Evolutionary conservation across 2,797 vertebrate genomes (phyloP).

Genomic region (Malurus splendens): DNA sequence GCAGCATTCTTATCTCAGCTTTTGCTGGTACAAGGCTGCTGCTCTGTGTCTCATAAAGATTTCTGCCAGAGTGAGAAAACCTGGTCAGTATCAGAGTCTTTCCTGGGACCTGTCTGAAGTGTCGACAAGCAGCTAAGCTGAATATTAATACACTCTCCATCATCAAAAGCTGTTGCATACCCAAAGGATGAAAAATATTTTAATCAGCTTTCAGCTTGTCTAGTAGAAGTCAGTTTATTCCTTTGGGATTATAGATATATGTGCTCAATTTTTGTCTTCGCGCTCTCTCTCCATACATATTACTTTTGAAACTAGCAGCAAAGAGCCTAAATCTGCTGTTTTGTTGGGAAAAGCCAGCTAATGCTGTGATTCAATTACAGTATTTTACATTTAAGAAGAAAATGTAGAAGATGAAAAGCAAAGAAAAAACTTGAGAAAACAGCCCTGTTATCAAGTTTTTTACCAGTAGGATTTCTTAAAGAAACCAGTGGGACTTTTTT

Average conservation of each 20-base stretch:
- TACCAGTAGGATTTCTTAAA: background rate
- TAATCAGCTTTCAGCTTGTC: constrained; percentile 76
- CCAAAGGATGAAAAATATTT: constrained; percentile 78
- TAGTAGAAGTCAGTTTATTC: constrained; percentile 68
- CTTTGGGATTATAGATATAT: constrained; percentile 62
- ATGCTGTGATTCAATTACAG: constrained; percentile 45
- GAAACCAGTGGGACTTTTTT: background rate
- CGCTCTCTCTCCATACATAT: background rate
- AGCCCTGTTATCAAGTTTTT: background rate
- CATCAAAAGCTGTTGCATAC: constrained; percentile 78
- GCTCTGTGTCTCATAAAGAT: constrained; percentile 61
- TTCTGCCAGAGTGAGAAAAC: constrained; percentile 68
- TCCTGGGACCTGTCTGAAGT: constrained; percentile 72
- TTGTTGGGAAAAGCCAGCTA: constrained; percentile 26
- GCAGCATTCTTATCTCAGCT: constrained; percentile 53
- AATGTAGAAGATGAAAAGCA: background rate
- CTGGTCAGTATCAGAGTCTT: constrained; percentile 72
- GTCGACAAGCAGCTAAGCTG: constrained; percentile 71
- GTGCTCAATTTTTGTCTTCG: constrained; percentile 58
- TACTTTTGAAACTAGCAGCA: constrained; percentile 46
- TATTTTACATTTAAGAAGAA: constrained; percentile 25
- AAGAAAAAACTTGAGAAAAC: background rate
- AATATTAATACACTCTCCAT: constrained; percentile 76
- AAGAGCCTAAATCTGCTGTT: constrained; percentile 39
- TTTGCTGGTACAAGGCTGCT: constrained; percentile 40